Evolutionary conservation across 2,888 invertebrate genomes (phyloP), one percentile per base, ranked within the genome.

Genomic region (Schizotus pectinicornis): DNA sequence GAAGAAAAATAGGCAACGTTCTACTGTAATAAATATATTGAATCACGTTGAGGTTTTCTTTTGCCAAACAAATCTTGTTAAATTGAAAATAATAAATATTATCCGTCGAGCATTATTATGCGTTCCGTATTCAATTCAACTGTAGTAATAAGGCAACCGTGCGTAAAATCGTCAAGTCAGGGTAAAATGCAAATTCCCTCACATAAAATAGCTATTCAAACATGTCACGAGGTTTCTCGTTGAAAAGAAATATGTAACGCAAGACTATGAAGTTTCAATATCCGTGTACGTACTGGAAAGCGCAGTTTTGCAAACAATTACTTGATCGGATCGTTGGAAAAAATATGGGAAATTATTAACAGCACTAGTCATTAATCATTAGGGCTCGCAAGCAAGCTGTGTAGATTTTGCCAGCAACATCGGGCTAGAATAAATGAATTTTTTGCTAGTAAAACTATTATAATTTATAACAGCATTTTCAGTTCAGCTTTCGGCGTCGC

Each of bases 141-240:
- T 49, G 34, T 54, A 49, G 54, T 59, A 59, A 59, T 51, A 55
- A 55, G 51, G 33, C 59, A 50, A 37, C 59, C 54, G 52, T 51
- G 61, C 49, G 52, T 61, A 58, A 61, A 61, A 61, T 58, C 50
- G 57, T 47, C 57, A 54, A 57, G 61, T 57, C 61, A 61, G 57
- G 49, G 38, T 38, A 58, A 61, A 58, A 61, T 61, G 61, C 55
- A 61, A 61, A 61, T 58, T 61, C 58, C 51, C 51, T 58, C 58
- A 58, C 57, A 61, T 58, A 61, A 61, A 61, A 55, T 55, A 55
- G 55, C 58, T 50, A 58, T 61, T 58, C 58, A 61, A 55, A 59
- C 59, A 59, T 55, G 59, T 55, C 59, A 55, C 50, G 47, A 51
- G 55, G 47, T 55, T 59, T 48, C 38, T 55, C 57, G 22, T 12